Percentiles rank a stretch among this genome's conserved stretches.
phyloP scores from a whole-genome alignment of 2,797 vertebrate species.

The Limnodromus scolopaceus region DNA sequence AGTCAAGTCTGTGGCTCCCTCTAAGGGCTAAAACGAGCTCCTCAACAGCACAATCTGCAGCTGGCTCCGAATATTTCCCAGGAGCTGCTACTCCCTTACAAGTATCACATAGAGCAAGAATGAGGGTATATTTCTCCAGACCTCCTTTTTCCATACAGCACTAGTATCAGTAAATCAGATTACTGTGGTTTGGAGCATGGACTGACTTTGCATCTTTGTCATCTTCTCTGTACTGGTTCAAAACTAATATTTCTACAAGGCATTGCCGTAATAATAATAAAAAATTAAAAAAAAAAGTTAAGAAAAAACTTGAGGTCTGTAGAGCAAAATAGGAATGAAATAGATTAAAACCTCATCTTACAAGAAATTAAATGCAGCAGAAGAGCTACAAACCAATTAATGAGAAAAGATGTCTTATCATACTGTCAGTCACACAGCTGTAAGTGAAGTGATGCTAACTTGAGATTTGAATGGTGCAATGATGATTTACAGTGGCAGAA shows the following conservation, averaged over 20 bases:
- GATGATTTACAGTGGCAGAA: background rate
- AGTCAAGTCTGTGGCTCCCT: conserved; percentile 60
- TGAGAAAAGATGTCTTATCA: background rate
- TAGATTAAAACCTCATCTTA: background rate
- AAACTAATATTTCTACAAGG: background rate
- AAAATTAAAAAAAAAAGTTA: too few species aligned
- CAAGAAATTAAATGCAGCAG: background rate
- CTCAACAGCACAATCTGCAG: background rate
- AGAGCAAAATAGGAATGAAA: background rate
- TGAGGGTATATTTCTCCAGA: background rate
- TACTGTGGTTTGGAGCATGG: background rate
- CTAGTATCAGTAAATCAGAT: background rate
- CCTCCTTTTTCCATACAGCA: background rate
- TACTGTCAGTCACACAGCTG: background rate
- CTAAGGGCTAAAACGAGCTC: conserved; percentile 42
- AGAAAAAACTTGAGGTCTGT: background rate
- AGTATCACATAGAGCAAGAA: background rate
- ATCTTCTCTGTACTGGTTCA: background rate
- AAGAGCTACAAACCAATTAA: background rate
- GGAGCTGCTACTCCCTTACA: background rate
- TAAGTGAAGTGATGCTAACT: background rate
- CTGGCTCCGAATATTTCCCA: background rate
- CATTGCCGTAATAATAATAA: background rate
- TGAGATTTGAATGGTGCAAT: background rate
- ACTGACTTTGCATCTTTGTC: background rate